phyloP scores from a whole-genome alignment of 2,797 vertebrate species.

The Rallus crepitans region DNA sequence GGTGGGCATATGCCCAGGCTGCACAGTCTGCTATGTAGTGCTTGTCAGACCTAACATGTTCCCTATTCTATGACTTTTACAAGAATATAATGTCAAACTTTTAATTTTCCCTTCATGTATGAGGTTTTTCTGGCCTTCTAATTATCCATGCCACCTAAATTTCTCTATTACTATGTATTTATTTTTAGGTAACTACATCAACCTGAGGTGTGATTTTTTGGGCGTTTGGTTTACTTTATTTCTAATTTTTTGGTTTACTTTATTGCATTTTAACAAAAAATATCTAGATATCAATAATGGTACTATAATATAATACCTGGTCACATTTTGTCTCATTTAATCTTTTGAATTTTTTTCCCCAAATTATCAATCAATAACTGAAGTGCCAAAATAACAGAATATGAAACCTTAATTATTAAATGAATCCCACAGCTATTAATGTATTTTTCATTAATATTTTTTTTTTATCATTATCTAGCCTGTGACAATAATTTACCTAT shows the following conservation, averaged over 20 bases:
- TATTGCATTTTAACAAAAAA: background rate
- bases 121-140: background rate
- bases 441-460: background rate
- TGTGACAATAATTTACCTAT: background rate
- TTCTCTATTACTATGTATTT: background rate
- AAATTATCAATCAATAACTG: background rate
- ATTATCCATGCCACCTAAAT: background rate
- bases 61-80: background rate
- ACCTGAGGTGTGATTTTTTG: background rate
- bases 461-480: background rate
- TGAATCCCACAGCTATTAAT: background rate
- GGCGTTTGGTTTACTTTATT: background rate
- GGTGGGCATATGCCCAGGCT: rapidly evolving
- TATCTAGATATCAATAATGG: background rate
- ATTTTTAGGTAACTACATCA: background rate
- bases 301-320: background rate
- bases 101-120: background rate
- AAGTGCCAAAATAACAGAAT: background rate
- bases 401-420: background rate
- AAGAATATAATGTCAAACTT: background rate
- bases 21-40: rapidly evolving
- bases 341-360: background rate
- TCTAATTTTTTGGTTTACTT: background rate
- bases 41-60: background rate
- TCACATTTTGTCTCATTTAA: background rate